Base-by-base conservation (phyloP, 2,797 vertebrate genomes). In the Kryptopterus vitreolus region DNA sequence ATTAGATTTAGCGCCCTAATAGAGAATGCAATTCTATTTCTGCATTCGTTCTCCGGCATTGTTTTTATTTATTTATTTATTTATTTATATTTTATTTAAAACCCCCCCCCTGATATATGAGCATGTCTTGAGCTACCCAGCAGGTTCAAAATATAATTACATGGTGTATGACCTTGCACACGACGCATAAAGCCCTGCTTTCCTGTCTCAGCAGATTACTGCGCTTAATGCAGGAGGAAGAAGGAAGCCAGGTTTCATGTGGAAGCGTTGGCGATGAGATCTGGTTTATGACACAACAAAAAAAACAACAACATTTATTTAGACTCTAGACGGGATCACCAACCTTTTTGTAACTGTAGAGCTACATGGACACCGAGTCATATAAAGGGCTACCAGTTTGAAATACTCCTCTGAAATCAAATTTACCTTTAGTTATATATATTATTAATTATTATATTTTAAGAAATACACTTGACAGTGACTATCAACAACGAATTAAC, bases 71-170 rank as follows among this genome's bases (percentile, higher is more conserved):
- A 16, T 70, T 48, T 26, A 29, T 58, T 48, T 48, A 24, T 65
- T 33, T 20, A 43, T 43, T 43, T 43, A 43, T n/a, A n/a, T n/a
- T 43, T 43, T 43, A 43, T 43, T 43, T 43, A 0, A n/a, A n/a
- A n/a, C n/a, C n/a, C n/a, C n/a, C n/a, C n/a, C 10, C 38, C 74
- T 62, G 74, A 76, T 76, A 48, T 76, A 76, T 76, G 57, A 48
- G 74, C 74, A 62, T 76, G 74, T 76, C 74, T 62, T 48, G 31
- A 48, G 74, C 74, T 62, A 76, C 26, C 74, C 74, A 76, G 59
- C 74, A 77, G 76, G 81, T 81, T 74, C 46, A 58, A 78, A 85
- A 86, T 83, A 84, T 84, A 83, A 85, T 87, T 85, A 83, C 84
- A 83, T 81, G 86, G 71, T 72, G 72, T 81, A 72, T 85, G 83